Evolutionary conservation across 2,797 vertebrate species (phyloP).

Genomic region (Manis javanica): DNA sequence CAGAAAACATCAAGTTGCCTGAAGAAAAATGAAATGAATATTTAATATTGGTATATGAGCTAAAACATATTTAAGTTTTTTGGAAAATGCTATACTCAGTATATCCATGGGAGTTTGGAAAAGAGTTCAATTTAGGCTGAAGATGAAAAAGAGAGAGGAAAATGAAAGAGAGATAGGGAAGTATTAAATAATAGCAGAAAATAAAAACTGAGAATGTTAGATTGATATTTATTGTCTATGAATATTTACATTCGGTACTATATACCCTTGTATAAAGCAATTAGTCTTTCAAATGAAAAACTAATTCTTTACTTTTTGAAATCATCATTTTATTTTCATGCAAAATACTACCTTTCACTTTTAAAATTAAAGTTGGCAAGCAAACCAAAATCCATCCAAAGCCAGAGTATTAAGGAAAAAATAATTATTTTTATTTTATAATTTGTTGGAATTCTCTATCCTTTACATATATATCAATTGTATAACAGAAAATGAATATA

Average conservation of each 20-base stretch:
- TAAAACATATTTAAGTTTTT: neutral
- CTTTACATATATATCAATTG: neutral
- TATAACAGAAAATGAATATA: slow-evolving; percentile 75
- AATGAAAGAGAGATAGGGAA: neutral
- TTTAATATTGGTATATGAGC: neutral
- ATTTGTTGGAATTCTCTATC: neutral
- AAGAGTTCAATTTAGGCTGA: neutral
- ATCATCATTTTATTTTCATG: neutral
- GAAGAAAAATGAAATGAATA: neutral
- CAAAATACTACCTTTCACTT: neutral
- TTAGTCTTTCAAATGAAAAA: neutral
- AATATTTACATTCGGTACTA: neutral
- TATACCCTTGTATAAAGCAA: neutral
- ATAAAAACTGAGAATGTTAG: neutral
- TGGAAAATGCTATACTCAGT: neutral
- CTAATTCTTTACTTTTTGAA: neutral
- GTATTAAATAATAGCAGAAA: neutral
- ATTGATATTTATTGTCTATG: neutral
- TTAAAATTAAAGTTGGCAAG: slow-evolving; percentile 15
- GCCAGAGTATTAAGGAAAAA: neutral
- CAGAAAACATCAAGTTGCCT: neutral
- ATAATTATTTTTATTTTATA: neutral
- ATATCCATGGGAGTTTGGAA: neutral
- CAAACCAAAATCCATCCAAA: neutral
- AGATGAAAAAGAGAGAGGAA: neutral